Evolutionary conservation across 2,888 invertebrate genomes (phyloP), one percentile per base, ranked within the genome.

Genomic region (Eupelmus urozonus): DNA sequence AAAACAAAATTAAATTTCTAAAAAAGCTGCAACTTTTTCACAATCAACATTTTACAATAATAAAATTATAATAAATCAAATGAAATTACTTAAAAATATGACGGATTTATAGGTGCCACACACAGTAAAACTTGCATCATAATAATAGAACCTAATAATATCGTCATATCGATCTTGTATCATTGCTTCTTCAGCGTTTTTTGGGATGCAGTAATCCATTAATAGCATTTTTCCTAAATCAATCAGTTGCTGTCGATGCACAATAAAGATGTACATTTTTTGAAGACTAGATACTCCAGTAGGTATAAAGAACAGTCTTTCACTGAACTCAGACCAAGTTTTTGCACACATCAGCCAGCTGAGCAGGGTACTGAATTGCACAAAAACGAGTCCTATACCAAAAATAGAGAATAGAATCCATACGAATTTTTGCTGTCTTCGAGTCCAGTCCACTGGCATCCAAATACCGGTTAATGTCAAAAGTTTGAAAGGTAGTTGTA

Each of bases 271-370:
- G 42, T 11, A 70, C 1, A 59, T 34, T 16, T 70, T 70, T 1
- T 70, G 69, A 2, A 72, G 11, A n/a, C 34, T 40, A 0, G 72
- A 62, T 9, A 62, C 2, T 16, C 72, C 72, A 0, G 72, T 66
- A 4, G 70, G 70, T 20, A 70, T 49, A 27, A 70, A 70, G 49
- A 70, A 70, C 9, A 70, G 29, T 16, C 70, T 59, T 23, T 70
- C 70, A 16, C 60, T 70, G 9, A 70, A 45, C 23, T 70, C 23
- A 1, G 70, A 11, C 29, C n/a, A 29, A 27, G 16, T 70, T 70
- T 49, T 60, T 2, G 70, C n/a, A 0, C 11, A 13, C 13, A 34
- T 20, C 29, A 70, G 13, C 7, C 25, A 49, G 29, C 45, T 18
- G 11, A 59, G 16, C 13, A 57, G 70, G 2, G 70, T 60, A 29